Base-by-base conservation (phyloP, 1,140 invertebrate genomes). In the Drosophila eugracilis region DNA sequence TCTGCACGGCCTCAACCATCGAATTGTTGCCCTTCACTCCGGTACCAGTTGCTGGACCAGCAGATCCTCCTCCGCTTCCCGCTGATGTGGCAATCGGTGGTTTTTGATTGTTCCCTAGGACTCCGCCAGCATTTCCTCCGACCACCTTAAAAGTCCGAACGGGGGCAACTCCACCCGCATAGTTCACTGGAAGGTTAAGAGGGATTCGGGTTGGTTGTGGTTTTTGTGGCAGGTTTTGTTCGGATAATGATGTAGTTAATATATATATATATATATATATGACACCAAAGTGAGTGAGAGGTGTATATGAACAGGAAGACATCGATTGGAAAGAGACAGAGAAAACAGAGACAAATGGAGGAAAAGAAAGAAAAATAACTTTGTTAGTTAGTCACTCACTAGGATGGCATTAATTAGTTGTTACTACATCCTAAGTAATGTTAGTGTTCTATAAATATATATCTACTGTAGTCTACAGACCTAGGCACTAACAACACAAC, bases 1-100 rank as follows among this genome's bases (percentile, higher is more conserved):
- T 74, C 50, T 91, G 86, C 34, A 90, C 70, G 32, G 86, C 91
- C 90, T 92, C 92, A 42, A 90, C 53, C 5, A 92, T 90, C 28
- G 90, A 47, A 21, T 85, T 85, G 42, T 89, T 92, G 10, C 91
- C 85, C 22, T 80, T 86, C 12, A 77, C 65, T 0, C 63, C 62
- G 4, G 44, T 55, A 55, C 90, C 41, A 1, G 36, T 4, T 4
- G 41, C 26, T 45, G 14, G 44, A 1, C 63, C 47, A 0, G 58
- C 28, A 2, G 47, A 0, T 17, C 2, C 52, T 26, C 14, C 69
- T 5, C 19, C 62, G 4, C 22, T 14, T 10, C 12, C 32, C 1
- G 54, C 39, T 12, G 26, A 17, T 10, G 73, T 14, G n/a, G 24
- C 65, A 5, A 19, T 37, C 17, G 57, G 26, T n/a, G 32, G 21